Percentiles rank a stretch among this genome's conserved stretches.
Conservation (phyloP, 2,888 invertebrate species). For the Luperina testacea region DNA sequence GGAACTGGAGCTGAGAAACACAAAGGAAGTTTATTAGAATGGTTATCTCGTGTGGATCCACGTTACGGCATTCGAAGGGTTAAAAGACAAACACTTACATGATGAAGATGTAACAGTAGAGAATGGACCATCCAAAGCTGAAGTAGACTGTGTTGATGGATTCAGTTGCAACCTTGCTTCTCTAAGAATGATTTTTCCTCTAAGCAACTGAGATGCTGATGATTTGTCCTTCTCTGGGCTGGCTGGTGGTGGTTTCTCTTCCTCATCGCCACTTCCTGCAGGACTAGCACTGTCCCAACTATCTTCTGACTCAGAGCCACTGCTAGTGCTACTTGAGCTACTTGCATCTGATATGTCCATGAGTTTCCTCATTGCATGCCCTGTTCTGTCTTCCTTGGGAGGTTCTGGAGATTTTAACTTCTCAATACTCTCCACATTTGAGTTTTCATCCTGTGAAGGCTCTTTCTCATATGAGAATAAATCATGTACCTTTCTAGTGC, state of each 20-base stretch:
- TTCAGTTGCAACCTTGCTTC: conserved; percentile 92
- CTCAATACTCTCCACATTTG: conserved; percentile 80
- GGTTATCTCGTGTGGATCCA: neutral
- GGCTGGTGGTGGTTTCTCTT: conserved; percentile 81
- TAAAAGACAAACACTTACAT: conserved; percentile 78
- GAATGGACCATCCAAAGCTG: conserved; percentile 92
- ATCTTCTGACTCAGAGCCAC: conserved; percentile 86
- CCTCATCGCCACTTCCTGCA: conserved; percentile 83
- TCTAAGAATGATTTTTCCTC: conserved; percentile 92
- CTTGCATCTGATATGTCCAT: conserved; percentile 89
- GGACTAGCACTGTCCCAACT: conserved; percentile 87
- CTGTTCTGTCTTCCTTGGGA: conserved; percentile 83
- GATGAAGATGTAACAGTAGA: conserved; percentile 86
- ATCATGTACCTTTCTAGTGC: conserved; percentile 80
- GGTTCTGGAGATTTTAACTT: conserved; percentile 79
- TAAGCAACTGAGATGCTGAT: conserved; percentile 87
- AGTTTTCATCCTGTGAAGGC: conserved; percentile 83
- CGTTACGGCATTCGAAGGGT: neutral
- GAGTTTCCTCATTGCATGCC: conserved; percentile 87
- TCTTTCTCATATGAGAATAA: conserved; percentile 87
- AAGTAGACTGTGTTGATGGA: conserved; percentile 80
- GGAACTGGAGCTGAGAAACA: conserved; percentile 87
- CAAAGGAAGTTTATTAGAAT: conserved; percentile 32
- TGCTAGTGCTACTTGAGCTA: conserved; percentile 85
- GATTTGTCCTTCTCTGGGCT: conserved; percentile 87